Evolutionary conservation across 2,113 vertebrate genomes (phyloP), one percentile per base, ranked within the genome.

Genomic region (Saguinus midas): DNA sequence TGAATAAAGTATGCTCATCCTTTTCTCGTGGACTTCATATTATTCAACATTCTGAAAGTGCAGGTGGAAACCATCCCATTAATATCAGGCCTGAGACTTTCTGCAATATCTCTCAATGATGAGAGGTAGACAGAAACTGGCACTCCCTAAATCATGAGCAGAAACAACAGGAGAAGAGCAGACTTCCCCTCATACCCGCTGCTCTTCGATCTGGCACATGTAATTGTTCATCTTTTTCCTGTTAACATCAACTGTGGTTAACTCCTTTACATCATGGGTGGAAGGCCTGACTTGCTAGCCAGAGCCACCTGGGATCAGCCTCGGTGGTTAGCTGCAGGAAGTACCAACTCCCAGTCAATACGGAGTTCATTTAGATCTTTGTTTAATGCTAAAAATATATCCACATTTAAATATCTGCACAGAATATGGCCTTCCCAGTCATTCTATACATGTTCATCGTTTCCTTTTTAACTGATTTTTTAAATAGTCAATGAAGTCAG

Each of bases 191-290:
- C 64, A 9, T 57, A 58, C 50, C 64, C 55, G 43, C 43, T 5
- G 55, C 48, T 95, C 45, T 32, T 97, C n/a, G 43, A 85, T 91
- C 66, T 96, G 58, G 2, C 40, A 91, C 86, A 89, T 45, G 72
- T 84, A 64, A 78, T 85, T 84, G 72, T 94, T 91, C 57, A 93
- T 87, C 94, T 95, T 98, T 97, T 98, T 98, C 97, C 97, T 97
- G 97, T 98, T 98, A 89, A 58, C 94, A 88, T 98, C 98, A 97
- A 97, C 97, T 93, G 91, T 96, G 97, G 98, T 98, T 98, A 97
- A 96, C 94, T 83, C 97, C 96, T 96, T 72, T 91, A 87, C 88
- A 83, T 96, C 82, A 91, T 11, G 81, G 95, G 78, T 61, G 95
- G 96, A 58, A 95, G 94, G 92, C 76, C 96, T 64, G 96, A 87